Conservation (phyloP, 2,113 vertebrate genomes). For the Ageneiosus marmoratus region DNA sequence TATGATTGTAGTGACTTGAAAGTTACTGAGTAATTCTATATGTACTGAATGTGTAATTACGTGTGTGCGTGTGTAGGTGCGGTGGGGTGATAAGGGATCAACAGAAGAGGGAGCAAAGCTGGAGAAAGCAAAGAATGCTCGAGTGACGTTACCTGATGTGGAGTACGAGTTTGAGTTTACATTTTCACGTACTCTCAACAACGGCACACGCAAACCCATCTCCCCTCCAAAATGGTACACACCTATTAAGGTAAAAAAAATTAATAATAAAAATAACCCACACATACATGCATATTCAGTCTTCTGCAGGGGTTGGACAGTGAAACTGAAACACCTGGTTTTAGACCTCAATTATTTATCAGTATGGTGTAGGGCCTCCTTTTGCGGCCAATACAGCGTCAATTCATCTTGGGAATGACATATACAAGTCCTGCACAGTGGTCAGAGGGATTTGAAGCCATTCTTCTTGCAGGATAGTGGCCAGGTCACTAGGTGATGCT, state of each 20-base stretch:
- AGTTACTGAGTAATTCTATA: background rate
- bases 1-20: background rate
- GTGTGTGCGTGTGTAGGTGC: conserved; percentile 76
- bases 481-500: too few species aligned
- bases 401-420: too few species aligned
- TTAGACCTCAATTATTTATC: too few species aligned
- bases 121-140: conserved; percentile 94
- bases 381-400: too few species aligned
- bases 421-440: too few species aligned
- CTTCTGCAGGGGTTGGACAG: too few species aligned
- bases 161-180: conserved; percentile 84
- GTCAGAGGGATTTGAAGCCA: too few species aligned
- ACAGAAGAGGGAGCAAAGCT: conserved; percentile 96
- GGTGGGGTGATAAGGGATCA: conserved; percentile 96
- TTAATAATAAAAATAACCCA: background rate
- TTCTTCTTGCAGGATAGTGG: too few species aligned
- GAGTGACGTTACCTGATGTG: conserved; percentile 83
- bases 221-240: conserved; percentile 89
- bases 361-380: too few species aligned
- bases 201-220: conserved; percentile 68
- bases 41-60: conserved; percentile 28
- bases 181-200: conserved; percentile 75
- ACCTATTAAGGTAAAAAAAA: conserved; percentile 85
- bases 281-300: background rate
- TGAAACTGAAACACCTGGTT: too few species aligned